phyloP scores from a whole-genome alignment of 2,113 vertebrate genomes.

The Gorilla gorilla region DNA sequence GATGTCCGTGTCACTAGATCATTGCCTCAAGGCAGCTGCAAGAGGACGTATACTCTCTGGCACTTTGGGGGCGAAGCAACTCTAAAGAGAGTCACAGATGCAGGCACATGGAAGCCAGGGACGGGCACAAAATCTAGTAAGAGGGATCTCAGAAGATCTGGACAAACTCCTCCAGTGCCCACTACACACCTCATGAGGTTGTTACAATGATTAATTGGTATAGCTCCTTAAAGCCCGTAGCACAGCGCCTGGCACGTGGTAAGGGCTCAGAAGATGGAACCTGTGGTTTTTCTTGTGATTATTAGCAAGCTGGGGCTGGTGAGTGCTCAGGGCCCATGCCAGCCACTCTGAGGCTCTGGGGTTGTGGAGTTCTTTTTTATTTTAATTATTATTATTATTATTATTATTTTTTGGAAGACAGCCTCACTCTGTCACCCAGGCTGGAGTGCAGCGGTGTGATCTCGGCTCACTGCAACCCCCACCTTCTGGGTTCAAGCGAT shows the following conservation, averaged over 20 bases:
- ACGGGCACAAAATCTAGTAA: neutral
- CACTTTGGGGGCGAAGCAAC: neutral
- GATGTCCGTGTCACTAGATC: neutral
- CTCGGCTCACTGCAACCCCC: no score
- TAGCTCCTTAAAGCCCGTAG: neutral
- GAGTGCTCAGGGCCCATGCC: neutral
- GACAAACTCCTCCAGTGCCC: neutral
- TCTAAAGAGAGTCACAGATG: neutral
- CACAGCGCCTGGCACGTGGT: fast-evolving
- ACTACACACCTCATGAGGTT: fast-evolving
- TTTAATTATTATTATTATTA: no score
- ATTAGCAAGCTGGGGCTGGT: neutral
- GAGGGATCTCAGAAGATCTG: neutral
- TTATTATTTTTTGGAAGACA: no score
- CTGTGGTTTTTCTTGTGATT: neutral
- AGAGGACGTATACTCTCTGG: neutral
- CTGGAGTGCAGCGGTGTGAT: no score
- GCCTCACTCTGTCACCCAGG: no score
- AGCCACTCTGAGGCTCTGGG: neutral
- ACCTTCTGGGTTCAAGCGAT: no score
- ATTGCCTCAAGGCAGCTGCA: neutral
- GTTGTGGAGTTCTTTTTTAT: neutral
- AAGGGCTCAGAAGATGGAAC: neutral
- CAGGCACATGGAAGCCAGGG: neutral
- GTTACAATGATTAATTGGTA: neutral